Conservation (phyloP, 2,888 invertebrate species). For the Anthophora plumipes region DNA sequence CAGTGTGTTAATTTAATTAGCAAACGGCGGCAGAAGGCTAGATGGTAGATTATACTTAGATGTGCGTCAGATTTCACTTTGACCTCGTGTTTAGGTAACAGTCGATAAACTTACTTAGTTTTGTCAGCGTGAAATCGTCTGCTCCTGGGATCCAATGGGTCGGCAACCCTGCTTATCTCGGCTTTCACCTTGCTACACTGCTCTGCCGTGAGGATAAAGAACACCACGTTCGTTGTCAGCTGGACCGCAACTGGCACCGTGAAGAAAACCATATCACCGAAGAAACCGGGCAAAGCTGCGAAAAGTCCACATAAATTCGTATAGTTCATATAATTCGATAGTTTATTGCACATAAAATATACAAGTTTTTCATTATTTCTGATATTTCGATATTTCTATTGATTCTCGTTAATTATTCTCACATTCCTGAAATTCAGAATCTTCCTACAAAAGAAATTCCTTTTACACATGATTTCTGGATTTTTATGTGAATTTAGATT, state of each 20-base stretch:
- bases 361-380: too few species aligned
- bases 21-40: too few species aligned
- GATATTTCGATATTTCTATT: too few species aligned
- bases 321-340: too few species aligned
- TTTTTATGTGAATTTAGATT: too few species aligned
- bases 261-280: conserved; percentile 86
- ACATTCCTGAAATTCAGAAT: too few species aligned
- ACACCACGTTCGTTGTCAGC: conserved; percentile 88
- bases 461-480: too few species aligned
- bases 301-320: background rate
- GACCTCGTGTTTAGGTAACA: background rate
- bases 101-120: conserved; percentile 86
- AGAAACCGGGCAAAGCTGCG: conserved; percentile 27
- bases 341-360: too few species aligned
- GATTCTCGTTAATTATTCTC: too few species aligned
- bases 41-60: background rate
- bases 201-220: conserved; percentile 89
- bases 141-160: conserved; percentile 87
- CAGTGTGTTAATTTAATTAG: too few species aligned
- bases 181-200: conserved; percentile 91
- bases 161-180: conserved; percentile 90
- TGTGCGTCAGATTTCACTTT: background rate
- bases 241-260: conserved; percentile 88
- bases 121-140: conserved; percentile 88
- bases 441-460: too few species aligned